A percentile compares a stretch with the other conserved stretches of the same genome.
phyloP scores from a whole-genome alignment of 2,113 vertebrate genomes.

The Pyxicephalus adspersus region DNA sequence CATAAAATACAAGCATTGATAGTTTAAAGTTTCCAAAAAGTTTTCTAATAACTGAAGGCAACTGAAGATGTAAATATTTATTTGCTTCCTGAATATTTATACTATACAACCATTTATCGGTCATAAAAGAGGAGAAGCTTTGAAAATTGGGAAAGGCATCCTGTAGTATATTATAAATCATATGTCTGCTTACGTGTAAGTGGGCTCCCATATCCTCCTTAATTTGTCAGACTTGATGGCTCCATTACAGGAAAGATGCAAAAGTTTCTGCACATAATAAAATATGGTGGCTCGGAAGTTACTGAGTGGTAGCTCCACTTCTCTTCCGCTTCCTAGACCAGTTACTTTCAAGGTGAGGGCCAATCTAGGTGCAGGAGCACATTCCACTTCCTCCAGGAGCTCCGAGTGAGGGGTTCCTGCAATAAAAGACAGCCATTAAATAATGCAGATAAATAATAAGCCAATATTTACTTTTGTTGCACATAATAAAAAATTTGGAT shows the following conservation, averaged over 20 bases:
- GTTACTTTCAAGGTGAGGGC: conserved; percentile 95
- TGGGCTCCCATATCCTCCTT: conserved; percentile 97
- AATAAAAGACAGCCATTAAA: conserved; percentile 31
- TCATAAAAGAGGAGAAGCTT: no score
- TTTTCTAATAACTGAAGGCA: no score
- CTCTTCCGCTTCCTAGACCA: conserved; percentile 89
- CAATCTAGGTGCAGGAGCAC: conserved; percentile 91
- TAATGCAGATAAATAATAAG: not conserved
- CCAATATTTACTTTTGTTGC: no score
- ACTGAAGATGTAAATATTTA: no score
- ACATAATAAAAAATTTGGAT: no score
- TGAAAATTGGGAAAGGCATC: no score
- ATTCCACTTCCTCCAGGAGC: conserved; percentile 95
- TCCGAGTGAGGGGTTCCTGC: conserved; percentile 94
- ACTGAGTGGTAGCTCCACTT: conserved; percentile 92
- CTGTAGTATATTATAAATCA: no score
- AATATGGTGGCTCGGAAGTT: conserved; percentile 97
- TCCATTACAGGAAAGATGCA: conserved; percentile 95
- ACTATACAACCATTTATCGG: no score
- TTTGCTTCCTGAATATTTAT: no score
- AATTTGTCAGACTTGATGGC: conserved; percentile 96
- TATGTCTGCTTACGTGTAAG: conserved; percentile 90
- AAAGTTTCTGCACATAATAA: conserved; percentile 94
- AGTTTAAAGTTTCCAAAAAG: no score
- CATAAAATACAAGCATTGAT: no score